Base-by-base conservation (phyloP, 2,797 vertebrate genomes). In the Adelosebastes latens region DNA sequence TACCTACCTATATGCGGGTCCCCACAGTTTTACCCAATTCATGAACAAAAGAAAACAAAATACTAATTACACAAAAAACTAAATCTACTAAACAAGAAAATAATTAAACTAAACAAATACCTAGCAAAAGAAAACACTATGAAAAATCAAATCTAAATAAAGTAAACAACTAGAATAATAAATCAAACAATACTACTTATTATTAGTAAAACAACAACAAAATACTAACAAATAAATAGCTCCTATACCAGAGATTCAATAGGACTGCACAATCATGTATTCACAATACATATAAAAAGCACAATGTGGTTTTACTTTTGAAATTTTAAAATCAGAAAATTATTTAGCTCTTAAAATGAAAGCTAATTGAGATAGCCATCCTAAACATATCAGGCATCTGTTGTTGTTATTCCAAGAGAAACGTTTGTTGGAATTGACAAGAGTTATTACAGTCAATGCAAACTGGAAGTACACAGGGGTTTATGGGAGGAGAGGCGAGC, bases 401-500 rank as follows among this genome's bases (percentile, higher is more conserved):
- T 66, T 29, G 39, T 66, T 49, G 62, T 39, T 64, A 39, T 64
- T 34, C 24, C 63, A 27, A 65, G 14, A 25, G 22, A 42, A 42
- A 27, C 3, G 5, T 46, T 25, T 65, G 24, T 49, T 29, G 63
- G 8, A 46, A 27, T 46, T 42, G 16, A 66, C 42, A 67, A 32
- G 27, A 52, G 39, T 42, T 42, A 42, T 14, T 42, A 42, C 39
- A 42, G 39, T 42, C 39, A 42, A 22, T 67, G 29, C 22, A 49
- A 60, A 78, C 65, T 72, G 81, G 24, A 77, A 72, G 61, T 27
- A 18, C 63, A 14, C 11, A 24, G 7, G 7, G 55, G 32, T 80
- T 78, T 56, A 67, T 39, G 29, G n/a, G 18, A 52, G 46, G 13
- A 36, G 13, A 64, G 13, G 20, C 14, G 20, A 39, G 2, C 3